phyloP scores from a whole-genome alignment of 2,888 invertebrate genomes.

The Sussaba pulchella region DNA sequence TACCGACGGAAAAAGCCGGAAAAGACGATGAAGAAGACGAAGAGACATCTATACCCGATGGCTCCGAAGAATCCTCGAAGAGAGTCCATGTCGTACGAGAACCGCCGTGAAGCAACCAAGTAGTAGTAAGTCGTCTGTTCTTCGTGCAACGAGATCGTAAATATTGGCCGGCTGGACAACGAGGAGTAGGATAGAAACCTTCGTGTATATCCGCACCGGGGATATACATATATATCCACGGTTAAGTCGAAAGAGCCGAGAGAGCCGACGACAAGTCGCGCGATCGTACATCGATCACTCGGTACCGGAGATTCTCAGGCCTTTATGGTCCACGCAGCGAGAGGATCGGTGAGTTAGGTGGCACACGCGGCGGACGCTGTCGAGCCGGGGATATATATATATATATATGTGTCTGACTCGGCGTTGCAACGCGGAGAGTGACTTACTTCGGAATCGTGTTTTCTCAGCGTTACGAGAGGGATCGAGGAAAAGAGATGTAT shows the following conservation, averaged over 20 bases:
- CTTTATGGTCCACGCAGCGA: slow-evolving; percentile 17
- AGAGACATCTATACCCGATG: slow-evolving; percentile 52
- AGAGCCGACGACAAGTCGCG: slow-evolving; percentile 61
- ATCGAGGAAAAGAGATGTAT: slow-evolving; percentile 10
- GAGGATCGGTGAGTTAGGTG: slow-evolving; percentile 43
- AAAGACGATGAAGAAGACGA: slow-evolving; percentile 26
- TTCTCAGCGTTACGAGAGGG: slow-evolving; percentile 34
- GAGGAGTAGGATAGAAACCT: slow-evolving; percentile 54
- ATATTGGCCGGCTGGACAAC: slow-evolving; percentile 61
- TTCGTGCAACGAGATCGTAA: slow-evolving; percentile 64
- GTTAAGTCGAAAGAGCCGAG: slow-evolving; percentile 56
- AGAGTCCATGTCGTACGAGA: slow-evolving; percentile 52
- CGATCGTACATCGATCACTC: slow-evolving; percentile 65
- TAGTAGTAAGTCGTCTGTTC: slow-evolving; percentile 57
- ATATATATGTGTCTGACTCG: too few relatives aligned
- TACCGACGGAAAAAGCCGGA: slow-evolving; percentile 34
- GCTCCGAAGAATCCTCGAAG: slow-evolving; percentile 47
- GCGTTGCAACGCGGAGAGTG: not conserved
- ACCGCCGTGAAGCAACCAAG: slow-evolving; percentile 45
- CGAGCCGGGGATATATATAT: slow-evolving; percentile 45
- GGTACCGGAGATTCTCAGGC: slow-evolving; percentile 49
- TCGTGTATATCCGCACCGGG: slow-evolving; percentile 9
- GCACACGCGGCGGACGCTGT: slow-evolving; percentile 61
- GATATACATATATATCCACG: too few relatives aligned
- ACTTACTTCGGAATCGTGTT: slow-evolving; percentile 52